Evolutionary conservation across 2,113 vertebrate genomes (phyloP).

Genomic region (Eulemur macaco): DNA sequence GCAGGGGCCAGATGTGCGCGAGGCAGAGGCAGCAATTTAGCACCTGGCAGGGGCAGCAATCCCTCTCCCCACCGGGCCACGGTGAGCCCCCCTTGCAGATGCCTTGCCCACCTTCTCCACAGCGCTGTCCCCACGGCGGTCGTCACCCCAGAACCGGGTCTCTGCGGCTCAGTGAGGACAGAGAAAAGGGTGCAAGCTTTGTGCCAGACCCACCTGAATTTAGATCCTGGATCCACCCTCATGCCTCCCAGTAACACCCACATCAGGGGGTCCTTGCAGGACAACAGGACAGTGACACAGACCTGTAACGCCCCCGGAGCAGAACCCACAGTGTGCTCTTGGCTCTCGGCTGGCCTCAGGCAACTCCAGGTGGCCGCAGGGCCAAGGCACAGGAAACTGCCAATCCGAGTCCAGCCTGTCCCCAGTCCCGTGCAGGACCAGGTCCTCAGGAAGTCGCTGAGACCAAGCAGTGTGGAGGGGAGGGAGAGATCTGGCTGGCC

Average conservation of each 20-base stretch:
- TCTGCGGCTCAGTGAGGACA: too few species aligned
- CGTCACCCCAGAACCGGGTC: neutral
- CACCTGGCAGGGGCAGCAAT: rapidly evolving
- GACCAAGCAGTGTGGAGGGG: neutral
- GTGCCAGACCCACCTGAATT: neutral
- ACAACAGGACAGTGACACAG: neutral
- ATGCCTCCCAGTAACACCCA: neutral
- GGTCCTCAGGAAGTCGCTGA: neutral
- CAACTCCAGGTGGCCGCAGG: neutral
- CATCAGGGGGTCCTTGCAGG: neutral
- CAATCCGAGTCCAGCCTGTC: neutral
- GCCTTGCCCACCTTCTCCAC: neutral
- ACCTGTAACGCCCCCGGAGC: neutral
- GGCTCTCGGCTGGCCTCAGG: neutral
- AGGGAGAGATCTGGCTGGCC: neutral
- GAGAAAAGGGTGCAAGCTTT: neutral
- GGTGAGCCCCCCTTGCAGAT: neutral
- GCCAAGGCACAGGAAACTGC: neutral
- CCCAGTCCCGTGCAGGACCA: neutral
- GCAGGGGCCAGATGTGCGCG: neutral
- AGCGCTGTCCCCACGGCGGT: neutral
- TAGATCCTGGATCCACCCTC: neutral
- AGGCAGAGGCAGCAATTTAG: neutral
- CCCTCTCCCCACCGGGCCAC: rapidly evolving
- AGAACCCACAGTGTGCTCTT: rapidly evolving